Evolutionary conservation across 2,797 vertebrate species (phyloP).

Genomic region (Melanotaenia pygmaea): DNA sequence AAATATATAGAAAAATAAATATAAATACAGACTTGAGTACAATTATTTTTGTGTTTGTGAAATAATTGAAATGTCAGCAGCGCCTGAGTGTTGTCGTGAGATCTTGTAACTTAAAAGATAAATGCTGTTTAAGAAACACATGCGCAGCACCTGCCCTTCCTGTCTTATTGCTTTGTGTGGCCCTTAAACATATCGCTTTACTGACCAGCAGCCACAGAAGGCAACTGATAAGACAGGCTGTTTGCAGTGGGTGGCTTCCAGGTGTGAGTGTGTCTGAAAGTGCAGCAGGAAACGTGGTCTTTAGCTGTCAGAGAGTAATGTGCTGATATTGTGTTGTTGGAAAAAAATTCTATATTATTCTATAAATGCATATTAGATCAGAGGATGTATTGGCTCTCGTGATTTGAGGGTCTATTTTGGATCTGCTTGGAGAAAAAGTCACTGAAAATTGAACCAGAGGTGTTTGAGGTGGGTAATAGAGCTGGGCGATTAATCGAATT

Average conservation of each 20-base stretch:
- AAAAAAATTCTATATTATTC: not conserved
- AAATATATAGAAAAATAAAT: too few relatives aligned
- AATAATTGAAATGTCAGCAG: not conserved
- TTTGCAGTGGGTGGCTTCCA: conserved; percentile 20
- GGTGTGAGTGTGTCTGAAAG: conserved; percentile 2
- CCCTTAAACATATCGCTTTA: conserved; percentile 9
- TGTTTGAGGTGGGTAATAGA: not conserved
- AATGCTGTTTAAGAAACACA: conserved; percentile 3
- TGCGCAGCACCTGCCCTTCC: not conserved
- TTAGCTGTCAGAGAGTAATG: not conserved
- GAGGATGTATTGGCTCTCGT: not conserved
- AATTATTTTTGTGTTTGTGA: not conserved
- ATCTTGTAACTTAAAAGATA: not conserved
- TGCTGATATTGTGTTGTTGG: not conserved
- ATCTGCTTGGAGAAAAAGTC: not conserved
- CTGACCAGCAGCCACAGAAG: conserved; percentile 13
- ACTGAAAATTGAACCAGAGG: not conserved
- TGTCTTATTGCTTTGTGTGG: not conserved
- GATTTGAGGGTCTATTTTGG: not conserved
- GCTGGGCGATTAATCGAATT: not conserved
- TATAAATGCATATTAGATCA: not conserved
- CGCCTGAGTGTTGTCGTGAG: not conserved
- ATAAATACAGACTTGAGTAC: not conserved
- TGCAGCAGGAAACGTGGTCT: not conserved
- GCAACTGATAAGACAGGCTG: conserved; percentile 25